These are phyloP conservation scores for Chauna torquata DNA, from an alignment of 2,113 vertebrate species.

Conservation along the genomic window DNA sequence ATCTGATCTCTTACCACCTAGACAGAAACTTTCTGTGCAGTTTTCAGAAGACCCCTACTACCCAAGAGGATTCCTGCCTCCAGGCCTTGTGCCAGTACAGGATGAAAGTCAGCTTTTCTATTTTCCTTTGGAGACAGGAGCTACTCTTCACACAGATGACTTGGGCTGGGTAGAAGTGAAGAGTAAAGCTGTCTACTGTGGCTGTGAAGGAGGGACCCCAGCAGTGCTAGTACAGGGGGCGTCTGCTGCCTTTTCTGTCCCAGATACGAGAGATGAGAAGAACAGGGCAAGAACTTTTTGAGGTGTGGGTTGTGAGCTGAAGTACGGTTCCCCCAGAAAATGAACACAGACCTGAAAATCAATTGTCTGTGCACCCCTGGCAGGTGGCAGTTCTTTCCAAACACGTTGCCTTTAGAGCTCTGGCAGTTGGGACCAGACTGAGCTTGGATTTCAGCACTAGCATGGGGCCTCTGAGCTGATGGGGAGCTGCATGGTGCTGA, in stretches of 20 bases:
- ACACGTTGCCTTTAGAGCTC: neutral
- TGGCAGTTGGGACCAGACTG: neutral
- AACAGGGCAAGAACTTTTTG: neutral
- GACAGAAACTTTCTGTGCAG: neutral
- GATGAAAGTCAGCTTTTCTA: neutral
- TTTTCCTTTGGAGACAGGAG: neutral
- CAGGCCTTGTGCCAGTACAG: neutral
- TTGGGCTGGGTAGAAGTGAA: neutral
- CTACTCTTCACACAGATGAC: neutral
- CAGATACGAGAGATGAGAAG: neutral
- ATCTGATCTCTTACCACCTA: neutral
- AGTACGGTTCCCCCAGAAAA: neutral
- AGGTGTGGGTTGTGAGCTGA: neutral
- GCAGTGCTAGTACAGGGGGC: neutral
- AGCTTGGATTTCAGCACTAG: neutral
- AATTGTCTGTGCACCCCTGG: neutral
- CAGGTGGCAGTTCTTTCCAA: neutral
- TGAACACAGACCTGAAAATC: neutral
- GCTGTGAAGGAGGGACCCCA: neutral
- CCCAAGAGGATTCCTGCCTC: neutral
- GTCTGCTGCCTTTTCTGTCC: neutral
- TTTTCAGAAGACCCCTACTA: neutral
- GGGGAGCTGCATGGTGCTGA: neutral
- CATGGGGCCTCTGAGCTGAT: fast-evolving
- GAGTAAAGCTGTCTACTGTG: neutral